Base-by-base conservation (phyloP, 2,797 vertebrate species). In the Taenioides sp. region DNA sequence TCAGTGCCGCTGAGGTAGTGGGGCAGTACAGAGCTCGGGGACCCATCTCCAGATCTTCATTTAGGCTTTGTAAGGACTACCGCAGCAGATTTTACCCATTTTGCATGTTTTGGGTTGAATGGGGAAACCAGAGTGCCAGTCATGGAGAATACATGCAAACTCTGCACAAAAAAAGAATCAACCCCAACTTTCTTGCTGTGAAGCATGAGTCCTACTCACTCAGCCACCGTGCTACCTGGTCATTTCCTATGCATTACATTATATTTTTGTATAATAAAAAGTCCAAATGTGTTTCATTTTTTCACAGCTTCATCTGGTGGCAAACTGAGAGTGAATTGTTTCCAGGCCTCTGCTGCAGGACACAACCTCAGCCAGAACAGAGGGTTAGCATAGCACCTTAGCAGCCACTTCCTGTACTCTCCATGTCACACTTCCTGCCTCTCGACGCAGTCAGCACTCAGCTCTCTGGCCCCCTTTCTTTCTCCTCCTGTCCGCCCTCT, bases 381-480 rank as follows among this genome's bases (percentile, higher is more conserved):
- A 72, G 57, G 17, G 77, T 68, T 69, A 80, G 75, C 67, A 11
- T 66, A 76, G 81, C 76, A 60, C 79, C 77, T 43, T 76, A 81
- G 81, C 84, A 80, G 84, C 71, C 76, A 67, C 86, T 91, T 90
- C 88, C 90, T 87, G 77, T 80, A 63, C 78, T 82, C 82, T 80
- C 75, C 23, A 60, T 80, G 81, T 83, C 85, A 81, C 78, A 85
- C 86, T 90, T 90, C 88, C 87, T 91, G 89, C 80, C 78, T 87
- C 75, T 12, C 80, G 69, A 69, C 77, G 60, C 72, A 83, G 73
- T 77, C 69, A 64, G 80, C 69, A 81, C 84, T 72, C 40, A 11
- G 59, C 18, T 16, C 54, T 67, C 71, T 55, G 60, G 37, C 66
- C 0, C 23, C 16, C n/a, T 67, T 47, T 47, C 43, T 47, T 14